phyloP scores from a whole-genome alignment of 2,113 vertebrate species.

The Heloderma charlesbogerti region DNA sequence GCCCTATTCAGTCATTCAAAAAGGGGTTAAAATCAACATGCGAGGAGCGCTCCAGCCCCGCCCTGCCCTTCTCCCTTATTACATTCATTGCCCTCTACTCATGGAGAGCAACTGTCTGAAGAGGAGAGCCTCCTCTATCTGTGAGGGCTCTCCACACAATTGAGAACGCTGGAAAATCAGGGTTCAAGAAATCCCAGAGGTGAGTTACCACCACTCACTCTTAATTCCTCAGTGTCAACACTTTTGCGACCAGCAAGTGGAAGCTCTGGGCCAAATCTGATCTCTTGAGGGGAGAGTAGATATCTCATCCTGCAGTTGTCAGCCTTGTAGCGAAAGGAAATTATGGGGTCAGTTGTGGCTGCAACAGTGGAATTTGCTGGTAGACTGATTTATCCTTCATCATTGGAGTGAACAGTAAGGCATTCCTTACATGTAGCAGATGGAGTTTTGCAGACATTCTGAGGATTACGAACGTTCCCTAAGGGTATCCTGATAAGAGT shows the following conservation, averaged over 20 bases:
- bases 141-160: too few relatives aligned
- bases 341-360: background rate
- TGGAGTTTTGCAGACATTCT: background rate
- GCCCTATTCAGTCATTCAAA: too few relatives aligned
- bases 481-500: background rate
- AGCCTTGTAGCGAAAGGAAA: background rate
- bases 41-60: too few relatives aligned
- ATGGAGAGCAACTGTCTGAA: too few relatives aligned
- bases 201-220: too few relatives aligned
- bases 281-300: background rate
- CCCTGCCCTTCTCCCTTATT: too few relatives aligned
- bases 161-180: too few relatives aligned
- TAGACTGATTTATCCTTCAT: background rate
- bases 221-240: background rate
- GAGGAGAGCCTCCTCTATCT: too few relatives aligned
- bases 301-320: background rate
- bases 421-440: background rate
- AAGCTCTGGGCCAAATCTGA: background rate
- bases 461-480: background rate
- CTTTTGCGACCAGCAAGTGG: background rate
- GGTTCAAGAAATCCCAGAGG: too few relatives aligned
- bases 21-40: too few relatives aligned
- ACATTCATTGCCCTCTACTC: too few relatives aligned
- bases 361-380: background rate
- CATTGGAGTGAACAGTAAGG: background rate